These are phyloP conservation scores for Syritta pipiens DNA, from an alignment of 2,888 invertebrate genomes.

Conservation along the genomic window DNA sequence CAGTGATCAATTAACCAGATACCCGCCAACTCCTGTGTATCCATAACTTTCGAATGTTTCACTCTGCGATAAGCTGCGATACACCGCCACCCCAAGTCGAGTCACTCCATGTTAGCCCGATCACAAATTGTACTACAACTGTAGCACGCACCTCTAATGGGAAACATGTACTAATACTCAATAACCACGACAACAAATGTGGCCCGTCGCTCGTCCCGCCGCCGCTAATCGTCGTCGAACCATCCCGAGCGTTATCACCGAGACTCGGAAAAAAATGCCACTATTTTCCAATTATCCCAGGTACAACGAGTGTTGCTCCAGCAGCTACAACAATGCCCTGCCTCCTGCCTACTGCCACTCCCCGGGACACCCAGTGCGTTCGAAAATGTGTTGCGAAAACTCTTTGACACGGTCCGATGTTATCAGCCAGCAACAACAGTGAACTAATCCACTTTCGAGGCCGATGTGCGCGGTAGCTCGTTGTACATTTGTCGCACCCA, in stretches of 20 bases:
- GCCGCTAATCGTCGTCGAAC: constrained; percentile 36
- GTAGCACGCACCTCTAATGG: constrained; percentile 56
- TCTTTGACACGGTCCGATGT: constrained; percentile 52
- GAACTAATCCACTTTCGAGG: constrained; percentile 50
- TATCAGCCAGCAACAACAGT: constrained; percentile 41
- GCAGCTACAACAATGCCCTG: constrained; percentile 16
- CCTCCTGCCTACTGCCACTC: too few species aligned
- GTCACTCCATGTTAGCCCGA: constrained; percentile 53
- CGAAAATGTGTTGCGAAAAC: constrained; percentile 55
- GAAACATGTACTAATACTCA: constrained; percentile 58
- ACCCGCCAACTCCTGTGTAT: constrained; percentile 44
- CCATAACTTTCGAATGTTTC: constrained; percentile 62
- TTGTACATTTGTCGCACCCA: constrained; percentile 59
- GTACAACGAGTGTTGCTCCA: constrained; percentile 38
- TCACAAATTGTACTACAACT: constrained; percentile 53
- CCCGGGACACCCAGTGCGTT: constrained; percentile 48
- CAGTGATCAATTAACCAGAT: constrained; percentile 65
- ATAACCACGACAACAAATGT: constrained; percentile 44
- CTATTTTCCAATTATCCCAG: constrained; percentile 66
- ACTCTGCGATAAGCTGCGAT: constrained; percentile 54
- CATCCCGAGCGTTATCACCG: constrained; percentile 10
- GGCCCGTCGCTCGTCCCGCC: constrained; percentile 4
- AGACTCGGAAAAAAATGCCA: constrained; percentile 48
- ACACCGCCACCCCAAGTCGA: constrained; percentile 26
- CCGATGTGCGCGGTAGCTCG: constrained; percentile 50